Evolutionary conservation across 2,113 vertebrate species (phyloP).

Genomic region (Pollimyrus isidori): DNA sequence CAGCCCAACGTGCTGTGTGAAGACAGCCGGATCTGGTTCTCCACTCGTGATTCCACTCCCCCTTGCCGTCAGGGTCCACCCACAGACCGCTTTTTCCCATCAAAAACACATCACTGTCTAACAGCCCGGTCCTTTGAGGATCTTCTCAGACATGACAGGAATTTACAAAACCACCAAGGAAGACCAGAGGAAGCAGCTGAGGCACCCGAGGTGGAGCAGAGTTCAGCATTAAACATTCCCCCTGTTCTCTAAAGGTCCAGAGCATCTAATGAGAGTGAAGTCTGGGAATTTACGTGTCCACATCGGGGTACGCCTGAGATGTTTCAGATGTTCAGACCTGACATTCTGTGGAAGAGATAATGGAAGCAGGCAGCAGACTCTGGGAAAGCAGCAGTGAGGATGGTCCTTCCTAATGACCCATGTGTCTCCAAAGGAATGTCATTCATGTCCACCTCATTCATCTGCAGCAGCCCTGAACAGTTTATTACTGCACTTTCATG

Average conservation of each 20-base stretch:
- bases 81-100: slow-evolving; percentile 31
- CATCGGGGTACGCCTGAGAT: not conserved
- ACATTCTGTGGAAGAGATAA: not conserved
- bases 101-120: slow-evolving; percentile 35
- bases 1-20: not conserved
- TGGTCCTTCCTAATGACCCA: not conserved
- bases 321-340: not conserved
- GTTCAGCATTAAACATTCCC: not conserved
- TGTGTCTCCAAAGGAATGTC: not conserved
- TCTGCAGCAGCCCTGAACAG: not conserved
- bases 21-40: not conserved
- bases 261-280: not conserved
- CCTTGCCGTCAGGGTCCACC: slow-evolving; percentile 46
- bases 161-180: slow-evolving; percentile 53
- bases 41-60: not conserved
- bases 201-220: slow-evolving; percentile 21
- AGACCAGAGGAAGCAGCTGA: slow-evolving; percentile 48
- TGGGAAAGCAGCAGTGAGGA: not conserved
- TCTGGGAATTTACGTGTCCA: not conserved
- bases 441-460: not conserved
- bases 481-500: not conserved
- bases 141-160: slow-evolving; percentile 30
- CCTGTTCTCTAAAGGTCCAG: not conserved
- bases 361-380: not conserved
- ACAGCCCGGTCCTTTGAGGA: slow-evolving; percentile 44